Evolutionary conservation across 1,140 invertebrate genomes (phyloP), one percentile per base, ranked within the genome.

Genomic region (Maniola jurtina): DNA sequence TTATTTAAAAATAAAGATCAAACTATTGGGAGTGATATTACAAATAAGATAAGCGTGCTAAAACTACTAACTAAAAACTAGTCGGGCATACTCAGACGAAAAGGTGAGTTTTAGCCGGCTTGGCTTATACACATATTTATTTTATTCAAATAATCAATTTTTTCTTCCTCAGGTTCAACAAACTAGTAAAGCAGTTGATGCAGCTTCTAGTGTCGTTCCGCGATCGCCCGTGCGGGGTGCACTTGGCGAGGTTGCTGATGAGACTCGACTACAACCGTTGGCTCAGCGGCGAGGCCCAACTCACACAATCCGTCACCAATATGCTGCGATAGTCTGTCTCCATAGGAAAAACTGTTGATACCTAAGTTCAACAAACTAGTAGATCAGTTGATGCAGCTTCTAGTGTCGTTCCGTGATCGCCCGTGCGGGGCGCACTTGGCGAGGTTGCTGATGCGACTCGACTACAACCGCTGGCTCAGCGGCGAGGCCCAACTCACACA

Each of bases 391-490:
- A 91, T 94, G 69, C 91, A 93, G 70, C 81, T 93, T 38, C 81
- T 96, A 16, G 93, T 93, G 33, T 92, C 92, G 61, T 81, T 95
- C 34, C 91, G 94, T 59, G 91, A 93, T 55, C 93, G 94, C 73
- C 92, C 94, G 0, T 94, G 93, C 71, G 94, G 94, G 9, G 92
- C 93, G 61, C 93, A 95, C 79, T 89, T 96, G 34, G 93, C 94
- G 36, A 93, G 95, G 70, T 86, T 96, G 42, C 82, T 96, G 6
- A 91, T 95, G 81, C 90, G 95, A 65, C 89, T 96, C 16, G 95
- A 96, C 84, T 96, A 94, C 68, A 96, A 96, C 81, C 91, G 93
- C 64, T 96, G 95, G 94, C 95, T 95, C 66, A 95, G 94, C 61
- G 83, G 82, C 0, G 87, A 90, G 42, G 89, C 89, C 5, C 84